These are phyloP conservation scores for Amorpha juglandis DNA, from an alignment of 2,888 invertebrate genomes.

Conservation along the genomic window DNA sequence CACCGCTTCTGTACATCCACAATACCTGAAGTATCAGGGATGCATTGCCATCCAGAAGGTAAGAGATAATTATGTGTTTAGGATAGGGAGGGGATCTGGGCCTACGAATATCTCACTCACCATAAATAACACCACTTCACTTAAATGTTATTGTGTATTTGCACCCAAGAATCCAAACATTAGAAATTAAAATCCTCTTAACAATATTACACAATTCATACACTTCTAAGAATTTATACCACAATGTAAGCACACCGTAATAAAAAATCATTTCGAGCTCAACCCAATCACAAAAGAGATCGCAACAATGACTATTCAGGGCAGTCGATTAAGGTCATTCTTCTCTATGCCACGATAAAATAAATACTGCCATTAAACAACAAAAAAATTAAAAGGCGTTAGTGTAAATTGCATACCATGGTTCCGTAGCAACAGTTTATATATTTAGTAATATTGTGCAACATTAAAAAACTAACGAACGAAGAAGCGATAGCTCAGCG, in stretches of 20 bases:
- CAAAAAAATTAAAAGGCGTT: constrained; percentile 38
- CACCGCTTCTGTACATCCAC: no score
- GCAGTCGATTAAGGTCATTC: constrained; percentile 66
- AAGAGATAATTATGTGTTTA: no score
- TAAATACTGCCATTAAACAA: constrained; percentile 65
- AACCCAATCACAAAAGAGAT: constrained; percentile 35
- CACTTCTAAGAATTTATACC: neutral
- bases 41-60: no score
- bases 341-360: constrained; percentile 54
- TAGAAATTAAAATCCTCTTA: no score
- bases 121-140: neutral
- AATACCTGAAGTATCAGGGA: no score
- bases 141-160: no score
- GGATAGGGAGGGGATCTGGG: no score
- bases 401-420: neutral
- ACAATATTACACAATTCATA: neutral
- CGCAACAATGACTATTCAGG: constrained; percentile 40
- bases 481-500: no score
- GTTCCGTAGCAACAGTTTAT: neutral
- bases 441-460: no score
- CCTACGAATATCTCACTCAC: no score
- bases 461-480: no score
- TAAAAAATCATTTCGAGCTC: constrained; percentile 9
- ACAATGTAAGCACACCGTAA: neutral
- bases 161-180: no score